These are phyloP conservation scores for Heteropelma amictum DNA, from an alignment of 2,888 invertebrate genomes.

Conservation along the genomic window DNA sequence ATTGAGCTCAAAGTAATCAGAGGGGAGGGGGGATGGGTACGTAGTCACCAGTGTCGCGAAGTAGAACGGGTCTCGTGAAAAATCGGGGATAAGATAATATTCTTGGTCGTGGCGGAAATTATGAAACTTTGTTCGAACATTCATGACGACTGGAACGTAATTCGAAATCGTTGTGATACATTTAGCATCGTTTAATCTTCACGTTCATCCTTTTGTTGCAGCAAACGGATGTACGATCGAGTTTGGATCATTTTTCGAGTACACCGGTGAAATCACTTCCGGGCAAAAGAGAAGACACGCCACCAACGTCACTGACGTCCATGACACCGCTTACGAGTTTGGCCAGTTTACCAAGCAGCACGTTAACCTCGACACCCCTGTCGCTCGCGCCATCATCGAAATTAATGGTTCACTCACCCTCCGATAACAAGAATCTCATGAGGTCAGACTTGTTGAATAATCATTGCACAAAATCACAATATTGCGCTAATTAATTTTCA, in stretches of 20 bases:
- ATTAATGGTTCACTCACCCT: conserved; percentile 69
- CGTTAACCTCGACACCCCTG: conserved; percentile 74
- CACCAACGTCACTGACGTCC: conserved; percentile 75
- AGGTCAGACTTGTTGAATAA: conserved; percentile 65
- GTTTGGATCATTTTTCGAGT: conserved; percentile 75
- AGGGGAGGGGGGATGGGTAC: too few relatives aligned
- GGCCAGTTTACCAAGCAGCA: conserved; percentile 75
- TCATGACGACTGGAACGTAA: background rate
- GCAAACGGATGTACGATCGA: conserved; percentile 77
- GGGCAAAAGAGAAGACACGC: conserved; percentile 76
- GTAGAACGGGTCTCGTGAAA: conserved; percentile 46
- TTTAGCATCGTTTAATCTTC: background rate
- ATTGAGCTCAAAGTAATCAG: conserved; percentile 3
- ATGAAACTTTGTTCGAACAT: background rate
- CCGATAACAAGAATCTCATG: conserved; percentile 76
- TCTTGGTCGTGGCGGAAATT: conserved; percentile 13
- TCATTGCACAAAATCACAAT: too few relatives aligned
- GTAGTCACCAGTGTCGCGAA: conserved; percentile 51
- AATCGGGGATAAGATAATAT: conserved; percentile 40
- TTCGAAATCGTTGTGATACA: background rate
- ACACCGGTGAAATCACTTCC: conserved; percentile 75
- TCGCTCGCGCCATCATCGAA: conserved; percentile 75
- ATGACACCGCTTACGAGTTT: conserved; percentile 76
- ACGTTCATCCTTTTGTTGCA: conserved; percentile 55
- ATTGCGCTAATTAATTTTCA: too few relatives aligned